Conservation (phyloP, 2,797 vertebrate genomes). For the Adelosebastes latens region DNA sequence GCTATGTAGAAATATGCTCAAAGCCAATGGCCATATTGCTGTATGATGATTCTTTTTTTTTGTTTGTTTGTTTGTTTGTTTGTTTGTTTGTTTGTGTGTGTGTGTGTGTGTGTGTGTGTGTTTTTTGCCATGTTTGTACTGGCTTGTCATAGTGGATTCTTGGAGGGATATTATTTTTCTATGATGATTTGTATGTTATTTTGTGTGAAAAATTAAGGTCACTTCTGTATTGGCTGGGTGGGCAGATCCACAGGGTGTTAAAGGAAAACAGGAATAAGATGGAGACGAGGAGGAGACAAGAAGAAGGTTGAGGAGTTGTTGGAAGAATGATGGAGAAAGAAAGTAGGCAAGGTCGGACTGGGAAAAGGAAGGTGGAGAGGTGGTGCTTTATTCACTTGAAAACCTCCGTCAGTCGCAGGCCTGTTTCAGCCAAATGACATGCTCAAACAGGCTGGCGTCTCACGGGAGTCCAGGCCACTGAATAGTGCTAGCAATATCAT, state of each 20-base stretch:
- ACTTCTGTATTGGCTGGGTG: slow-evolving; percentile 43
- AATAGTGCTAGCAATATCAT: slow-evolving; percentile 75
- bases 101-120: slow-evolving; percentile 50
- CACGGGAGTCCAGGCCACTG: slow-evolving; percentile 66
- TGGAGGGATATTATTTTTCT: slow-evolving; percentile 85
- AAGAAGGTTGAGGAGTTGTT: slow-evolving; percentile 13
- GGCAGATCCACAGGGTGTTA: slow-evolving; percentile 26
- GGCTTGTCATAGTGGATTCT: slow-evolving; percentile 77
- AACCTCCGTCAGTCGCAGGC: slow-evolving; percentile 52
- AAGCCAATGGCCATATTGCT: slow-evolving; percentile 80
- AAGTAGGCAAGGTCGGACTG: slow-evolving; percentile 53
- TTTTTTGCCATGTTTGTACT: slow-evolving; percentile 76
- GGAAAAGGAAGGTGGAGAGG: slow-evolving; percentile 33
- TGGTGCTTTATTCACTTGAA: slow-evolving; percentile 72
- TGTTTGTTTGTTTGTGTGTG: slow-evolving; percentile 30
- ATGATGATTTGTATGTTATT: slow-evolving; percentile 72
- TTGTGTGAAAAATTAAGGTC: slow-evolving; percentile 65
- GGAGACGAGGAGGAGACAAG: slow-evolving; percentile 30
- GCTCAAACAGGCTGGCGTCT: slow-evolving; percentile 29
- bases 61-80: too few species aligned
- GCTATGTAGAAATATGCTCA: slow-evolving; percentile 80
- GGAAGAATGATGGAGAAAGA: slow-evolving; percentile 56
- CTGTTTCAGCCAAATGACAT: slow-evolving; percentile 20
- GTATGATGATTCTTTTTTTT: slow-evolving; percentile 73
- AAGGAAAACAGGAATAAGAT: slow-evolving; percentile 16